phyloP scores from a whole-genome alignment of 2,888 invertebrate genomes.

The Clusia tigrina region DNA sequence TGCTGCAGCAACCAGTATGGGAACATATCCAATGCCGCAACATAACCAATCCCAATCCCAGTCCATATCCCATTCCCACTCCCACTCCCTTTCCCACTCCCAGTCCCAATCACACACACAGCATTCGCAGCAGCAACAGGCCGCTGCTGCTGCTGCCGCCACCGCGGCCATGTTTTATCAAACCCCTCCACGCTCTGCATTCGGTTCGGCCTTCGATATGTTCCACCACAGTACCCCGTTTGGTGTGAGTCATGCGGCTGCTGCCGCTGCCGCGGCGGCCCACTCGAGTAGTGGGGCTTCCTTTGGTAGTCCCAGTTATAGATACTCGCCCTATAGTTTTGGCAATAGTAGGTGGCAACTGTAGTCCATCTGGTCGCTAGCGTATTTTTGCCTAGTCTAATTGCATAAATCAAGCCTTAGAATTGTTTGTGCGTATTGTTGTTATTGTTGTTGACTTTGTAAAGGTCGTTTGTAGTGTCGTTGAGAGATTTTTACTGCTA shows the following conservation, averaged over 20 bases:
- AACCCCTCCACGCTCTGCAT: slow-evolving; percentile 61
- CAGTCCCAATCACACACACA: slow-evolving; percentile 38
- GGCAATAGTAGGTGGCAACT: slow-evolving; percentile 64
- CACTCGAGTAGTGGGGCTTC: slow-evolving; percentile 54
- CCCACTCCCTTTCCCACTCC: slow-evolving; percentile 40
- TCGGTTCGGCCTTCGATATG: slow-evolving; percentile 64
- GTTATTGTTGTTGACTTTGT: background rate
- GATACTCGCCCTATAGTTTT: slow-evolving; percentile 64
- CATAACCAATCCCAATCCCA: background rate
- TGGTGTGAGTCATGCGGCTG: slow-evolving; percentile 58
- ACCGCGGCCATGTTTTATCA: slow-evolving; percentile 62
- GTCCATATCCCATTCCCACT: slow-evolving; percentile 17
- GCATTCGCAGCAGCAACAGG: slow-evolving; percentile 44
- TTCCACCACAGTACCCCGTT: slow-evolving; percentile 65
- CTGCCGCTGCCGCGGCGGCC: slow-evolving; percentile 52
- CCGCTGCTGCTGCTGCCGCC: slow-evolving; percentile 58
- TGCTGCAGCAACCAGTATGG: slow-evolving; percentile 38
- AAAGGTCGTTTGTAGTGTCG: too few relatives aligned
- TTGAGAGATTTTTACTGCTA: too few relatives aligned
- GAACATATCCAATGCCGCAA: slow-evolving; percentile 50
- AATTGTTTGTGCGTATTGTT: background rate
- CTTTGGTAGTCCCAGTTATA: slow-evolving; percentile 63
- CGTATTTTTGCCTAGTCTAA: slow-evolving; percentile 2
- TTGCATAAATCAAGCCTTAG: background rate
- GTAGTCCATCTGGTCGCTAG: slow-evolving; percentile 39